Base-by-base conservation (phyloP, 2,113 vertebrate genomes). In the Pseudonaja textilis region DNA sequence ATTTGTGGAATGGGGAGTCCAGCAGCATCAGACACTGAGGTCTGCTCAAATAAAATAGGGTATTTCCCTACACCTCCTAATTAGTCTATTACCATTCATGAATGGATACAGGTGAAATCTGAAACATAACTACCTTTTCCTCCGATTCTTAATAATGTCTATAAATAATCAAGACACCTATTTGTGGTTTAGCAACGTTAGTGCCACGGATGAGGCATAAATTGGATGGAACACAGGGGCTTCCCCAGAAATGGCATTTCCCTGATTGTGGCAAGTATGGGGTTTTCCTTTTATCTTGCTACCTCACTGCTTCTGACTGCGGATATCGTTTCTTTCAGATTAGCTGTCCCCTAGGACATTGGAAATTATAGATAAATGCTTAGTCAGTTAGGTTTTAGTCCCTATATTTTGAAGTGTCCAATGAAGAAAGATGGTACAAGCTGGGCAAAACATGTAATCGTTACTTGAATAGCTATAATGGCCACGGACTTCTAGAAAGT, bases 151-250 rank as follows among this genome's bases (percentile, higher is more conserved):
- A 87, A 90, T 85, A 85, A 90, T 89, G 52, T n/a, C 34, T 87
- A 4, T 54, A 89, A 87, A 45, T 92, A 89, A 93, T 61, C 94
- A 34, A 95, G 52, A 94, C 89, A 81, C 61, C 18, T 90, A 93
- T 89, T 92, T 96, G 95, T 93, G 94, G 95, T 96, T 95, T 93
- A 50, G 45, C 69, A 50, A 90, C 92, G 64, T 95, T 93, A 74
- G 93, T 96, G 94, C 92, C 85, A 91, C 2, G 23, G 45, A 89
- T 94, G 95, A 96, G 95, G 95, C 95, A 95, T 91, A 55, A 47
- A 59, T 94, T 93, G 88, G 94, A 93, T 95, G 94, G 93, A 96
- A 94, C 0, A 0, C 0, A 92, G 95, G 96, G 92, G 55, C 81
- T 97, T 96, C 96, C 94, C 95, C 64, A 47, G 4, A 90, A 89